Conservation (phyloP, 2,888 invertebrate genomes). For the Hydrotaea cyrtoneurina region DNA sequence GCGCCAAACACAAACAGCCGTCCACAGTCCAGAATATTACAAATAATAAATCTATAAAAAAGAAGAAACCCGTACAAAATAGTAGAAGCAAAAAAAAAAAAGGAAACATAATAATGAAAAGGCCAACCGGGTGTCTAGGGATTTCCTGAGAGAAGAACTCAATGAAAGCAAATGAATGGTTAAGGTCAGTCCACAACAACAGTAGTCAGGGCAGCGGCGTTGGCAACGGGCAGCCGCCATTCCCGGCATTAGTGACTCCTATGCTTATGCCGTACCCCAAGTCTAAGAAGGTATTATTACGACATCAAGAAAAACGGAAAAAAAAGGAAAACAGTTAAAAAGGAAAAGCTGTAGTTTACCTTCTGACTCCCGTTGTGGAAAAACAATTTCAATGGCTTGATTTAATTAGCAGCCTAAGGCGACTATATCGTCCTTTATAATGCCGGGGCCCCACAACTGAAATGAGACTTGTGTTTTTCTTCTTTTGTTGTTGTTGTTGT, state of each 20-base stretch:
- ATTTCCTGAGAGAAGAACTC: conserved; percentile 29
- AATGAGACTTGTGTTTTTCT: conserved; percentile 9
- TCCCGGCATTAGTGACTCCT: not conserved
- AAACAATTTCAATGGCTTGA: conserved; percentile 50
- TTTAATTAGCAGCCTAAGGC: conserved; percentile 61
- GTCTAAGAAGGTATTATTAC: conserved; percentile 56
- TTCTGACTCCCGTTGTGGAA: not conserved
- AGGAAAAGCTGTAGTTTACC: conserved; percentile 41
- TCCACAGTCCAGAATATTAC: conserved; percentile 7
- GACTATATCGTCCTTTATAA: not conserved
- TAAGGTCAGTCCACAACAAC: conserved; percentile 48
- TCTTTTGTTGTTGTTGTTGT: not conserved
- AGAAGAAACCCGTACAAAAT: conserved; percentile 14
- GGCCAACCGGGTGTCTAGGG: conserved; percentile 45
- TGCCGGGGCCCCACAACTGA: not conserved
- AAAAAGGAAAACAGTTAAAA: conserved; percentile 40
- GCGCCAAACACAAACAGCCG: not conserved
- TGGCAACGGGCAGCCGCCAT: not conserved
- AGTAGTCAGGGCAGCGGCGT: not conserved
- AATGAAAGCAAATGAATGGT: conserved; percentile 50
- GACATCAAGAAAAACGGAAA: conserved; percentile 41
- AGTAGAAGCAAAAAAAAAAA: no score
- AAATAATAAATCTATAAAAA: conserved; percentile 26
- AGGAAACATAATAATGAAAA: conserved; percentile 35
- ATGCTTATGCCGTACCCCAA: not conserved